Base-by-base conservation (phyloP, 2,797 vertebrate species). In the Tangara arthus region DNA sequence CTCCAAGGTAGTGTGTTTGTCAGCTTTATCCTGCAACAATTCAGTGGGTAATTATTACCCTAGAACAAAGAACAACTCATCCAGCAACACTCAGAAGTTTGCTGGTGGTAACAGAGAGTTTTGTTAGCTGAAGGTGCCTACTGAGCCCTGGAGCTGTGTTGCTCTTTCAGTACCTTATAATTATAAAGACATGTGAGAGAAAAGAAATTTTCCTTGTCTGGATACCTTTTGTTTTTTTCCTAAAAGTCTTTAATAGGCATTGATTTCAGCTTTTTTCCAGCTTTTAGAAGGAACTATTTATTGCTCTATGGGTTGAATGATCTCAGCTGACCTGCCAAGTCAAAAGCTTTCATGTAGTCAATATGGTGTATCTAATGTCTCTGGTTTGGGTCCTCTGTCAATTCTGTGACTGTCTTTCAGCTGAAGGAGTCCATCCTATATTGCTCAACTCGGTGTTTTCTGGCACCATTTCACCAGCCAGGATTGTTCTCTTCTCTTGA, bases 241-340 rank as follows among this genome's bases (percentile, higher is more conserved):
- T 78, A 5, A 11, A 90, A 93, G 46, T 60, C 50, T 92, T 96
- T 77, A 94, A 96, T 57, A 89, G 83, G 21, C 93, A 97, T 97
- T 93, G 96, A 97, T 97, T 93, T 92, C 81, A 92, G 47, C 34
- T 47, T 94, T 87, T 82, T 41, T 9, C 61, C 69, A 56, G 50
- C 76, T 87, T 96, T 94, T 94, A 92, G 90, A 60, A 78, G 89
- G 90, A 94, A 91, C 69, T 84, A 73, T 87, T 93, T 97, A 82
- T 92, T 96, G 65, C 59, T 83, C 65, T 84, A 82, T 83, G 84
- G 89, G 68, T 90, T 95, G 92, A 93, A 82, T 80, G 93, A 89
- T 80, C 35, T 95, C 88, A 39, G 42, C 46, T 96, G 87, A 94
- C 84, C 91, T 89, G 89, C 81, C 19, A 6, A 93, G 89, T 82